phyloP scores from a whole-genome alignment of 2,797 vertebrate species.

The Hypotaenidia okinawae region DNA sequence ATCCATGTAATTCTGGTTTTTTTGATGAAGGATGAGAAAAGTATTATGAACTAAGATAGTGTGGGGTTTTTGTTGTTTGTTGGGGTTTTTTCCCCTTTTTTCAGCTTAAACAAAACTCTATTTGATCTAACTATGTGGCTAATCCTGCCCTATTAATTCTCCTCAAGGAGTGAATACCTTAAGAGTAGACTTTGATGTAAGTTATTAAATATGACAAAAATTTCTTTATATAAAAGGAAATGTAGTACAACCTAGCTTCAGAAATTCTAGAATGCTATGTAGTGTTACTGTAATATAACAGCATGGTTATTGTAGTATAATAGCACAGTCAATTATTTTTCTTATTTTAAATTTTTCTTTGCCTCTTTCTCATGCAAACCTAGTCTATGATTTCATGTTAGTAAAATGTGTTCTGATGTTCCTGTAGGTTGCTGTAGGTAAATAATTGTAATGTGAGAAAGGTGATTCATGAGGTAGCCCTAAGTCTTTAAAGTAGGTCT shows the following conservation, averaged over 20 bases:
- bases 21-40: slow-evolving; percentile 15
- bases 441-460: background rate
- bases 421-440: background rate
- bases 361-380: background rate
- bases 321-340: slow-evolving; percentile 5
- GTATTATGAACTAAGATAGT: background rate
- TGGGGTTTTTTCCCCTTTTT: background rate
- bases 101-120: background rate
- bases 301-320: background rate
- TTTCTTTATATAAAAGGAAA: background rate
- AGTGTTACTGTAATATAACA: too few relatives aligned
- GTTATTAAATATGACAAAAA: background rate
- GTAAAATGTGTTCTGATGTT: slow-evolving; percentile 12
- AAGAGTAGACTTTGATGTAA: background rate
- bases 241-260: background rate
- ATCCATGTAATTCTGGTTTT: background rate
- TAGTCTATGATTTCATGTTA: background rate
- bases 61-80: too few relatives aligned
- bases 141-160: background rate
- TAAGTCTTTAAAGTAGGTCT: background rate
- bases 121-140: background rate
- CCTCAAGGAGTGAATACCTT: background rate
- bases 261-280: background rate
- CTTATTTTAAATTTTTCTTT: slow-evolving; percentile 8
- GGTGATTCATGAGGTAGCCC: background rate